These are phyloP conservation scores for Zoanthus sansibaricus DNA, from an alignment of 92 coral and sea anemone species.

Conservation along the genomic window DNA sequence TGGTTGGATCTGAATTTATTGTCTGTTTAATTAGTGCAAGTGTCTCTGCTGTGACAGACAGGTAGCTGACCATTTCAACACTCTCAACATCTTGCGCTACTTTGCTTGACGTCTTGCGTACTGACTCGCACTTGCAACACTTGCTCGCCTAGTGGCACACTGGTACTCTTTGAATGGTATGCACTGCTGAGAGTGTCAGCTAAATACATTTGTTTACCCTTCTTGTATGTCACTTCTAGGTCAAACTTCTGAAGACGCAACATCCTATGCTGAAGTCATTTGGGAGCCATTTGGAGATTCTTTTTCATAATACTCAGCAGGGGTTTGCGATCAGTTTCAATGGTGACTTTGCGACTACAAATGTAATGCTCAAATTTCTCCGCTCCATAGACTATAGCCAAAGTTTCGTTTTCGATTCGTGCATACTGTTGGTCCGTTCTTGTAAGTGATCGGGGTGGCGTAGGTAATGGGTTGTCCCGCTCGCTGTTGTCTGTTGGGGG, in stretches of 20 bases:
- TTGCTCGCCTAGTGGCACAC: not conserved
- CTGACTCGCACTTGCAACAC: not conserved
- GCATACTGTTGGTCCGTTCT: slow-evolving; percentile 29
- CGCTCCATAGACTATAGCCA: slow-evolving; percentile 33
- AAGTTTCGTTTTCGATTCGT: slow-evolving; percentile 51
- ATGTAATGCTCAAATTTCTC: too few relatives aligned
- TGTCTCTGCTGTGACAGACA: slow-evolving; percentile 34
- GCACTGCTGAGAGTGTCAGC: slow-evolving; percentile 62
- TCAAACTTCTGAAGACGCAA: slow-evolving; percentile 39
- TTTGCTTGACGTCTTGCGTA: slow-evolving; percentile 12
- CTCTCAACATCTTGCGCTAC: slow-evolving; percentile 46
- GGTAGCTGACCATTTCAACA: not conserved
- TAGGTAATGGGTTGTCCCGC: slow-evolving; percentile 37
- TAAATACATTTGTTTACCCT: slow-evolving; percentile 58
- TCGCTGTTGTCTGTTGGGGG: slow-evolving; percentile 13
- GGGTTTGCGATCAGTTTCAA: too few relatives aligned
- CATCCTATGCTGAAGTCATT: slow-evolving; percentile 60
- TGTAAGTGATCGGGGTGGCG: not conserved
- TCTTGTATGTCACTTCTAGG: slow-evolving; percentile 37
- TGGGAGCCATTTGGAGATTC: slow-evolving; percentile 59
- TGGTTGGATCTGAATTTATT: slow-evolving; percentile 41
- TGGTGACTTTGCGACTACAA: not conserved
- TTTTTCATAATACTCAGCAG: not conserved
- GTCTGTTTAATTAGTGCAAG: slow-evolving; percentile 41
- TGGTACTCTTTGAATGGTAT: slow-evolving; percentile 16